These are phyloP conservation scores for Ctenicera cuprea DNA, from an alignment of 2,888 invertebrate genomes.

Conservation along the genomic window DNA sequence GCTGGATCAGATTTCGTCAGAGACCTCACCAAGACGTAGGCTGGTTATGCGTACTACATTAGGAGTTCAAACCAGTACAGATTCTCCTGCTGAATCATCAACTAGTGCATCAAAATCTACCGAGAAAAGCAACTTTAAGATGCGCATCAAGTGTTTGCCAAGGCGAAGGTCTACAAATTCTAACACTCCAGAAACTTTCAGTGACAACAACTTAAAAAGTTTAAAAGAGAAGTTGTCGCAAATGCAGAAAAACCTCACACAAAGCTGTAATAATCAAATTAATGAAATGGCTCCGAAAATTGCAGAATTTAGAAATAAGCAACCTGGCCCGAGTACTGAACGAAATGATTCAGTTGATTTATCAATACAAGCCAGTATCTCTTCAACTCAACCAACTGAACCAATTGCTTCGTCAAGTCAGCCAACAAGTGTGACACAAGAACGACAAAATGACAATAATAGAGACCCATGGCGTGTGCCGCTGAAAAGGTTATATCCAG, in stretches of 20 bases:
- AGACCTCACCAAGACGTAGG: conserved; percentile 27
- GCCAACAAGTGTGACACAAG: neutral
- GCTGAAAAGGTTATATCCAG: conserved; percentile 61
- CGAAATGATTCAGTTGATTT: conserved; percentile 2
- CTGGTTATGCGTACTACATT: conserved; percentile 39
- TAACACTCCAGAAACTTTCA: conserved; percentile 12
- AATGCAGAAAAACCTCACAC: conserved; percentile 26
- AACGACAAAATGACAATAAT: neutral
- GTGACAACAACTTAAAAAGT: conserved; percentile 4
- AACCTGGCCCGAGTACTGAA: conserved; percentile 38
- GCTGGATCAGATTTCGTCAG: conserved; percentile 66
- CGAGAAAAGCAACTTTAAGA: conserved; percentile 42
- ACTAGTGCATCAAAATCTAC: conserved; percentile 13
- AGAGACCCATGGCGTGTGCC: conserved; percentile 45
- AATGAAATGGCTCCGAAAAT: conserved; percentile 14
- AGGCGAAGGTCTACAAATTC: conserved; percentile 27
- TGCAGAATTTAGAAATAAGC: conserved; percentile 20
- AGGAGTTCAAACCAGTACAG: conserved; percentile 45
- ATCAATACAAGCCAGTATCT: too few species aligned
- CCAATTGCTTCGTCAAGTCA: conserved; percentile 16
- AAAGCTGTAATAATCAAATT: conserved; percentile 1
- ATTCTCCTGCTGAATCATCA: conserved; percentile 32
- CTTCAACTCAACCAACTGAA: neutral
- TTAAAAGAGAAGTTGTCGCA: conserved; percentile 27
- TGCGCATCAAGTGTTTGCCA: conserved; percentile 57